Percentiles rank a stretch among this genome's conserved stretches.
These are phyloP conservation scores for Dendropsophus ebraccatus DNA, from an alignment of 2,113 vertebrate genomes.

Conservation along the genomic window DNA sequence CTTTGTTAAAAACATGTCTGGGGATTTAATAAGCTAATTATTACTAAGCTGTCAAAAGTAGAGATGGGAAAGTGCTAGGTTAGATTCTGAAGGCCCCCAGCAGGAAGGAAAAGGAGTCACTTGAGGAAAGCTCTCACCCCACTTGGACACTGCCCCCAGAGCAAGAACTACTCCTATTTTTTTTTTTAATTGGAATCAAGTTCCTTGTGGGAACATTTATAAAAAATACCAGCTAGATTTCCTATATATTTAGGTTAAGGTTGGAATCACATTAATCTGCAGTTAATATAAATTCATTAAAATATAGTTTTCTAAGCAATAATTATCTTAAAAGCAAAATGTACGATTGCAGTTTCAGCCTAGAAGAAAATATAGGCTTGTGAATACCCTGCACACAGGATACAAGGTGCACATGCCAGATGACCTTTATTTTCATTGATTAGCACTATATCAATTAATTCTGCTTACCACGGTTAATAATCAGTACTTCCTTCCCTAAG, in stretches of 20 bases:
- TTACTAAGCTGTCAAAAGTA: too few species aligned
- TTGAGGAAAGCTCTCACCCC: neutral
- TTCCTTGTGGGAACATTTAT: neutral
- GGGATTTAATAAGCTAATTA: too few species aligned
- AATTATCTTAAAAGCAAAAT: neutral
- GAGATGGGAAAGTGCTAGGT: too few species aligned
- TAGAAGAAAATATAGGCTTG: neutral
- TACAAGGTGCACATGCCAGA: neutral
- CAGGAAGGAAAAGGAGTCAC: neutral
- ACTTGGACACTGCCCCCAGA: neutral
- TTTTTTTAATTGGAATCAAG: neutral
- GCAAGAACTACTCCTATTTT: neutral
- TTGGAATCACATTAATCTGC: neutral
- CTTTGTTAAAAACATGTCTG: too few species aligned
- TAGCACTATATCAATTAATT: slow-evolving; percentile 54
- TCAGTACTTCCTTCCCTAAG: slow-evolving; percentile 37
- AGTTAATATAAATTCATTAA: neutral
- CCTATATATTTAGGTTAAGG: neutral
- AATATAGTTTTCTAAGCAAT: neutral
- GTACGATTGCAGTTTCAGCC: neutral
- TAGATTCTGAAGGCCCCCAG: neutral
- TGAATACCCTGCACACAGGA: neutral
- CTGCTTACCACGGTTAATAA: slow-evolving; percentile 53
- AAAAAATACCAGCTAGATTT: neutral
- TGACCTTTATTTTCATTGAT: slow-evolving; percentile 54